These are phyloP conservation scores for Athalia rosae DNA, from an alignment of 2,888 invertebrate species.

Conservation along the genomic window DNA sequence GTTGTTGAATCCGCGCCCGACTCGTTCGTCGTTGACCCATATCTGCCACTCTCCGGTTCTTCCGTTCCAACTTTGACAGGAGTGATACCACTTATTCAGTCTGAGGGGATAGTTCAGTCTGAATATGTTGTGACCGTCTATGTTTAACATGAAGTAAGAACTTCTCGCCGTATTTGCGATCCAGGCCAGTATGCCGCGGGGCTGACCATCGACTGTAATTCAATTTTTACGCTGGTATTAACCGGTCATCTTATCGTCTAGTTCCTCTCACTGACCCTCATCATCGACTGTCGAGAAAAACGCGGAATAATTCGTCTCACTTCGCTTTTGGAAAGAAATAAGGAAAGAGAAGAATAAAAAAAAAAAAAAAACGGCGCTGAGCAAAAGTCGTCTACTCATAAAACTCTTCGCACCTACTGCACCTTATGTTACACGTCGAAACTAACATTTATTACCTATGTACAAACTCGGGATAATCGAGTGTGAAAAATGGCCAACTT, in stretches of 20 bases:
- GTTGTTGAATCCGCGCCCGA: conserved; percentile 90
- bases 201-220: conserved; percentile 81
- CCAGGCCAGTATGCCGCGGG: conserved; percentile 85
- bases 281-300: no score
- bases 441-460: no score
- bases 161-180: conserved; percentile 87
- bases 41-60: conserved; percentile 93
- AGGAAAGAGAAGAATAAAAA: no score
- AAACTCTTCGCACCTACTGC: no score
- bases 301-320: no score
- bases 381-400: no score
- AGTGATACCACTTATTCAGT: conserved; percentile 88
- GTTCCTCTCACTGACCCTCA: not conserved
- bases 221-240: conserved; percentile 38
- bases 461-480: conserved; percentile 34
- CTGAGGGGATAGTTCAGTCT: conserved; percentile 82
- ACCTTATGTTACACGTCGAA: no score
- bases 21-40: conserved; percentile 90
- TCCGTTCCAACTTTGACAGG: conserved; percentile 92
- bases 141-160: conserved; percentile 87
- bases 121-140: conserved; percentile 89
- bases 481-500: conserved; percentile 33
- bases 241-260: not conserved
- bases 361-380: not conserved
- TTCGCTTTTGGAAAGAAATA: no score